These are phyloP conservation scores for Acanthosoma haemorrhoidale DNA, from an alignment of 2,888 invertebrate species.

Conservation along the genomic window DNA sequence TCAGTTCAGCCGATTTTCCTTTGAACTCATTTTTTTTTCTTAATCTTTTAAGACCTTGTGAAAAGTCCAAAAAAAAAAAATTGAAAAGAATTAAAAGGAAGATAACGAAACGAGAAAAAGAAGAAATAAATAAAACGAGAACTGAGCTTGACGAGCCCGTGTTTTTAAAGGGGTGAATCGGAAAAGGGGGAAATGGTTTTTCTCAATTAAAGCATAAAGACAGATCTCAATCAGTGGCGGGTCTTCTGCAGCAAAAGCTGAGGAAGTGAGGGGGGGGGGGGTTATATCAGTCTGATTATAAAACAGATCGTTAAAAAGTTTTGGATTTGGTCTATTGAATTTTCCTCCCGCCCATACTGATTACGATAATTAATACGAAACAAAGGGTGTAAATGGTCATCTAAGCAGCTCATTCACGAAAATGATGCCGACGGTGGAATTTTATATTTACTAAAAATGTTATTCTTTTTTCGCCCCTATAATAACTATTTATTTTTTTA, in stretches of 20 bases:
- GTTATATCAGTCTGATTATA: background rate
- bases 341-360: background rate
- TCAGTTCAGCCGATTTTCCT: background rate
- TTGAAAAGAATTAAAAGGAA: background rate
- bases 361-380: background rate
- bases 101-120: too few relatives aligned
- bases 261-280: too few relatives aligned
- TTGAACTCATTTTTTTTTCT: background rate
- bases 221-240: background rate
- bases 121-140: conserved; percentile 2
- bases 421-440: too few relatives aligned
- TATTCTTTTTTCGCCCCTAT: too few relatives aligned
- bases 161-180: background rate
- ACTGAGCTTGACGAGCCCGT: background rate
- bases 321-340: background rate
- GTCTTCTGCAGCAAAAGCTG: background rate
- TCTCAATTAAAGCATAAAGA: background rate
- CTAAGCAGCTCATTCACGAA: too few relatives aligned
- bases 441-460: too few relatives aligned
- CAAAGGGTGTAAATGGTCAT: background rate
- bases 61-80: background rate
- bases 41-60: background rate
- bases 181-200: background rate
- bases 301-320: background rate
- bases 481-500: too few relatives aligned